Conservation (phyloP, 64 coral and sea anemone genomes). For the Anthopleura sola region DNA sequence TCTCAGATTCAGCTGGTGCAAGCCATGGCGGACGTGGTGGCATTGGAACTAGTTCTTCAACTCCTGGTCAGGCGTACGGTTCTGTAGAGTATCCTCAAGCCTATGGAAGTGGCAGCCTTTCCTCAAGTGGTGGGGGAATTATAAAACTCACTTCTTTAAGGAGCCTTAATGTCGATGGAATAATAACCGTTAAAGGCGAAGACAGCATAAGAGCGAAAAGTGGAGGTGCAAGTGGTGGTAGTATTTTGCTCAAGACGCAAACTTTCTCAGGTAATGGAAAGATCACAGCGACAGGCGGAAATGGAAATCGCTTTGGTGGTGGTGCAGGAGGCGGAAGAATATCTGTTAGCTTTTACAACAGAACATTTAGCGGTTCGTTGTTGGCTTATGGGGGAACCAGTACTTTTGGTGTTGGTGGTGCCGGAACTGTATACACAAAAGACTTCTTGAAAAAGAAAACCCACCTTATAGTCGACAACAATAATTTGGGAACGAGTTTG, state of each 20-base stretch:
- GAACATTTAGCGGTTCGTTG: slow-evolving; percentile 75
- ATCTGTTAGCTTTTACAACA: slow-evolving; percentile 69
- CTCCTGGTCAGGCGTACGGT: slow-evolving; percentile 74
- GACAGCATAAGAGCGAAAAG: slow-evolving; percentile 28
- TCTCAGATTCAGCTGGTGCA: slow-evolving; percentile 63
- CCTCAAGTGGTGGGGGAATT: slow-evolving; percentile 68
- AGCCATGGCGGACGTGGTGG: slow-evolving; percentile 89
- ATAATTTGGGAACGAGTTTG: slow-evolving; percentile 62
- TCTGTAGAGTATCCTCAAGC: slow-evolving; percentile 51
- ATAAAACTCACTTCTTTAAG: slow-evolving; percentile 53
- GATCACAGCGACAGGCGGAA: slow-evolving; percentile 73
- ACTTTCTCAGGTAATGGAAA: slow-evolving; percentile 67
- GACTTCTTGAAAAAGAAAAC: slow-evolving; percentile 18
- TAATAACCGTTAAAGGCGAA: slow-evolving; percentile 49
- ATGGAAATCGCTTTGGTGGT: slow-evolving; percentile 47
- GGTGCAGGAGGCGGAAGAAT: slow-evolving; percentile 90
- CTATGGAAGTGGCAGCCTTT: slow-evolving; percentile 74
- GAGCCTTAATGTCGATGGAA: slow-evolving; percentile 59
- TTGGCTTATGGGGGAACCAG: slow-evolving; percentile 70
- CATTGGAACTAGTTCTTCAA: slow-evolving; percentile 33
- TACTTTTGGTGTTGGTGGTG: slow-evolving; percentile 53
- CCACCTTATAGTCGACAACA: slow-evolving; percentile 72
- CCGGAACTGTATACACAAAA: slow-evolving; percentile 67
- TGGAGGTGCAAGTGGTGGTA: slow-evolving; percentile 88
- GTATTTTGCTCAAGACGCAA: slow-evolving; percentile 61